phyloP scores from a whole-genome alignment of 2,888 invertebrate species.

The Pandemis corylana region DNA sequence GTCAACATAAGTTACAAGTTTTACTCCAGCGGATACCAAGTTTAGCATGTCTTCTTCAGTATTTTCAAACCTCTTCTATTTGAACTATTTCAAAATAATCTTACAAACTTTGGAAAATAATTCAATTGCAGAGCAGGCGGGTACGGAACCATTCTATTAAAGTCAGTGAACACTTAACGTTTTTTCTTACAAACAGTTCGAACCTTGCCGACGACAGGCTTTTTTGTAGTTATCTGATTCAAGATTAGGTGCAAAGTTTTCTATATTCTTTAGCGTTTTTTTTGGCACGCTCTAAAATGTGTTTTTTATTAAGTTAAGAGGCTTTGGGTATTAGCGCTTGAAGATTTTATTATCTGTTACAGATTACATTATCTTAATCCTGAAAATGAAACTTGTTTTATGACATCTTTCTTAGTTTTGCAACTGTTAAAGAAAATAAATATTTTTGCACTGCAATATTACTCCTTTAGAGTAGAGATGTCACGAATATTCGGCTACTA shows the following conservation, averaged over 20 bases:
- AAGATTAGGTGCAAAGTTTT: slow-evolving; percentile 72
- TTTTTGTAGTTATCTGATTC: slow-evolving; percentile 74
- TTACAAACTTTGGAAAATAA: background rate
- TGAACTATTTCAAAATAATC: too few species aligned
- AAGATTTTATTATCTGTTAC: slow-evolving; percentile 1
- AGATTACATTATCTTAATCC: slow-evolving; percentile 1
- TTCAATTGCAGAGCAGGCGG: background rate
- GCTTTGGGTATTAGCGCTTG: slow-evolving; percentile 11
- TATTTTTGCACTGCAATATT: too few species aligned
- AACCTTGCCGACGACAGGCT: slow-evolving; percentile 56
- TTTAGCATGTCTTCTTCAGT: too few species aligned
- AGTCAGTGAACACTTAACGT: slow-evolving; percentile 19
- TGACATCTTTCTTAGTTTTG: background rate
- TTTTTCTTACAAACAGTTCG: slow-evolving; percentile 39
- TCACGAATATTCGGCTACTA: too few species aligned
- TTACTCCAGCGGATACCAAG: too few species aligned
- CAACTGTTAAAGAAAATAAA: too few species aligned
- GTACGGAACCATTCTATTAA: slow-evolving; percentile 18
- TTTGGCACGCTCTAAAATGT: slow-evolving; percentile 55
- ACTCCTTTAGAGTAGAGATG: too few species aligned
- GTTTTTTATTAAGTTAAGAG: slow-evolving; percentile 45
- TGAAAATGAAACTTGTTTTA: background rate
- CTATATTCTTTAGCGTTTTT: slow-evolving; percentile 61
- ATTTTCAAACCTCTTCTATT: too few species aligned
- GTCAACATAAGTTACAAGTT: too few species aligned